phyloP scores from a whole-genome alignment of 2,888 invertebrate genomes.

The Poecilobothrus nobilitatus region DNA sequence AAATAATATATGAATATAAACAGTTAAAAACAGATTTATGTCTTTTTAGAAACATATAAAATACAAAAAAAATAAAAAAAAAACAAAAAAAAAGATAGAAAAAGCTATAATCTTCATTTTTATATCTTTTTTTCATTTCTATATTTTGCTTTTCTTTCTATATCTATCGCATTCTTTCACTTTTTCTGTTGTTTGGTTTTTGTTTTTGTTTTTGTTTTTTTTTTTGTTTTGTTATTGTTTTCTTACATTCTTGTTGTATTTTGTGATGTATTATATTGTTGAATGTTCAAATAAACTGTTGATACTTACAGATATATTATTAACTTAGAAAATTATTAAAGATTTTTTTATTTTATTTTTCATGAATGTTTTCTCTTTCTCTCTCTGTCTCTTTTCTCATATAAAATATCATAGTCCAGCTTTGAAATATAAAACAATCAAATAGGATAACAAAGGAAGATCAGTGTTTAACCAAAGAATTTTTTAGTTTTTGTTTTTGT shows the following conservation, averaged over 20 bases:
- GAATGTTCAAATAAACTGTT: not conserved
- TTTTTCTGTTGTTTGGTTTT: not conserved
- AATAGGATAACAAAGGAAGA: too few species aligned
- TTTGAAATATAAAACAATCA: too few species aligned
- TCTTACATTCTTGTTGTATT: not conserved
- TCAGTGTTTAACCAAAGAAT: too few species aligned
- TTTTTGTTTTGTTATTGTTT: not conserved
- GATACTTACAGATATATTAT: not conserved
- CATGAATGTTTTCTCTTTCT: too few species aligned
- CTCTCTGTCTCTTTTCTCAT: too few species aligned
- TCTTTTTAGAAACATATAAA: not conserved
- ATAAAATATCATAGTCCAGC: too few species aligned
- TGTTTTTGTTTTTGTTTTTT: too few species aligned
- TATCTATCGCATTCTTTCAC: not conserved
- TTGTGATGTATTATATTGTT: not conserved
- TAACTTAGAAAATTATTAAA: too few species aligned
- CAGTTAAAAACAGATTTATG: conserved; percentile 6
- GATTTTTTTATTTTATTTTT: too few species aligned
- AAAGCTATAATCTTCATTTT: conserved; percentile 3
- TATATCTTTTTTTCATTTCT: not conserved
- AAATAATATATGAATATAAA: conserved; percentile 4
- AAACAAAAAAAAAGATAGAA: not conserved
- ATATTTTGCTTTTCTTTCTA: not conserved
- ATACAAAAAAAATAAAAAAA: not conserved
- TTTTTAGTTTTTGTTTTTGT: too few species aligned